phyloP scores from a whole-genome alignment of 2,888 invertebrate species.

The Clanis bilineata region DNA sequence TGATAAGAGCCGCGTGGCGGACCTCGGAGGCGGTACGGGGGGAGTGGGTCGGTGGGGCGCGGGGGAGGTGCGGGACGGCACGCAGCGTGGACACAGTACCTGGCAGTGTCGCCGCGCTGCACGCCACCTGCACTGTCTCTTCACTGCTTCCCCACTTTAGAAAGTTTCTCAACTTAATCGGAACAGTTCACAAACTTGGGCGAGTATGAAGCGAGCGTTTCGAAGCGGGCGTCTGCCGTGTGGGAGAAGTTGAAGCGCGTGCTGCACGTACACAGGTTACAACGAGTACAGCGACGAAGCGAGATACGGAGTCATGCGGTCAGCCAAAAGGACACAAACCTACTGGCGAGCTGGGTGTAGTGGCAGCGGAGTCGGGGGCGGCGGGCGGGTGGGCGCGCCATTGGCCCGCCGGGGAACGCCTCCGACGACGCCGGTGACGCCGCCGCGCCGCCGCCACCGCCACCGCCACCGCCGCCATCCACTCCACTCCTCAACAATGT shows the following conservation, averaged over 20 bases:
- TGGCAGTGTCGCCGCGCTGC: conserved; percentile 66
- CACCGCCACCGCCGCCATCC: conserved; percentile 57
- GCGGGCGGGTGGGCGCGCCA: conserved; percentile 69
- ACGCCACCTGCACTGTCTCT: conserved; percentile 55
- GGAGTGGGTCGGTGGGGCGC: conserved; percentile 31
- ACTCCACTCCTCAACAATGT: conserved; percentile 51
- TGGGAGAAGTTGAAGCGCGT: conserved; percentile 69
- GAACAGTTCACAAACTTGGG: conserved; percentile 59
- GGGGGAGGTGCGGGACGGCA: conserved; percentile 37
- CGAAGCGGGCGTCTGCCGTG: conserved; percentile 61
- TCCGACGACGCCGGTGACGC: conserved; percentile 61
- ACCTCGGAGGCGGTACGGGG: conserved; percentile 41
- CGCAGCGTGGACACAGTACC: conserved; percentile 63
- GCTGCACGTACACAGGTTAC: conserved; percentile 74
- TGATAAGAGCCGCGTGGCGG: conserved; percentile 54
- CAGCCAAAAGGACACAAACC: conserved; percentile 83
- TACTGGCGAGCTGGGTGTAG: conserved; percentile 77
- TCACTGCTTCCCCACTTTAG: conserved; percentile 60
- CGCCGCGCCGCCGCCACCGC: conserved; percentile 58
- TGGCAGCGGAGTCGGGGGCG: conserved; percentile 63
- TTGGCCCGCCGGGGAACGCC: conserved; percentile 77
- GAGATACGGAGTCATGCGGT: conserved; percentile 83
- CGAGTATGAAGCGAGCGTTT: conserved; percentile 59
- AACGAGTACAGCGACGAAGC: conserved; percentile 80
- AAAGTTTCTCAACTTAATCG: conserved; percentile 58